Evolutionary conservation across 2,888 invertebrate species (phyloP), one percentile per base, ranked within the genome.

Genomic region (Alsophila aescularia): DNA sequence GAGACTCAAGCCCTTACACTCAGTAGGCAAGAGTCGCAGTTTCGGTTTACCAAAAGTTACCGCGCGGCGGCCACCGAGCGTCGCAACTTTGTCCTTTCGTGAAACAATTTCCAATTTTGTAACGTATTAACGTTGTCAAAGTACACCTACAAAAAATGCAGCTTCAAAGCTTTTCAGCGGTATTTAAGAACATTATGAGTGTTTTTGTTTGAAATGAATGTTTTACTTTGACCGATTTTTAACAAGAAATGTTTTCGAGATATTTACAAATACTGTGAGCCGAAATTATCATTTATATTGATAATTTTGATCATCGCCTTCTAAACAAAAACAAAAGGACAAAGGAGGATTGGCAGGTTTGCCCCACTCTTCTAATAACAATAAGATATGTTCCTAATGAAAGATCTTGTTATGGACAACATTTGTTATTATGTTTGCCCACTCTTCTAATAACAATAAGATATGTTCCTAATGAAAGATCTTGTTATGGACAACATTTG

Each of bases 11-110:
- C 32, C 12, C 4, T 41, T 13, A 1, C 24, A 12, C 9, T 10
- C n/a, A 43, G 35, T 31, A 8, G 29, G 24, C 31, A 42, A 36
- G 31, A 32, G 43, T 43, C 39, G 24, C 43, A 54, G 51, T 47
- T 51, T 40, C 39, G 54, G 47, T 39, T 54, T 36, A 37, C 48
- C 40, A 41, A 54, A 52, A 59, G 52, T 54, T 54, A 18, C 37
- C 14, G 24, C 42, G 39, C 16, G 2, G 36, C 37, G 37, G 29
- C 21, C 40, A 49, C 32, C 47, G 48, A 36, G 40, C 54, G 43
- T 39, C 35, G 44, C 8, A 52, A 59, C 55, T 59, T 55, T 29
- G 41, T 48, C 39, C 47, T 39, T 50, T 59, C 24, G 34, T 37
- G 35, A 12, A 52, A 27, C 49, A 44, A 52, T 58, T 47, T 48